Base-by-base conservation (phyloP, 2,797 vertebrate species). In the Pantherophis alleghaniensis region DNA sequence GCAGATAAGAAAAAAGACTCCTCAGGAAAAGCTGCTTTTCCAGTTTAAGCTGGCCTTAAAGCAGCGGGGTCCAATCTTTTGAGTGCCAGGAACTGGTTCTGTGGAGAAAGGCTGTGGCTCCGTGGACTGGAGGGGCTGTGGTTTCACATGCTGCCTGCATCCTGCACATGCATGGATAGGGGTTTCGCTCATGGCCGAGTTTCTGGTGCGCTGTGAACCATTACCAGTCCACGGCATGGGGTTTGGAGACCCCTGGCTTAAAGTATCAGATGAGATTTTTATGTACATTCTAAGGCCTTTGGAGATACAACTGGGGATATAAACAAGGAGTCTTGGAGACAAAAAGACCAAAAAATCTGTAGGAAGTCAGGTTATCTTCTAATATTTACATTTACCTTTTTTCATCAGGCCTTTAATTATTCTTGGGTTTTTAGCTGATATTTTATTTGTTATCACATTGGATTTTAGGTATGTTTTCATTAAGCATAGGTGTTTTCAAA, bases 191-290 rank as follows among this genome's bases (percentile, higher is more conserved):
- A 53, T 87, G 16, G 69, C 16, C 0, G 16, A 32, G 7, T 74
- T 74, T 37, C 14, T 74, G 69, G 32, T 74, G 16, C 7, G 16
- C 32, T 74, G 2, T 74, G 69, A 32, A 37, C 32, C 32, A 9
- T 74, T 74, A 37, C 32, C 1, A 0, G 13, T 32, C 28, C 32
- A 74, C 0, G 0, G 16, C 5, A 0, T 37, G 16, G 16, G n/a
- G 7, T 18, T 74, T 74, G 69, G n/a, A 42, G 42, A 42, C 42
- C 42, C 42, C 42, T 42, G 42, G 42, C 3, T 42, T 59, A 42
- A 59, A 11, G 22, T 61, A 51, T 86, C 9, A 56, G 55, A 53
- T 20, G 56, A 86, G 7, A 2, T 20, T 12, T 26, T 47, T 32
- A n/a, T 6, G 42, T 47, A 42, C 1, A 0, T 51, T 10, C 55